Base-by-base conservation (phyloP, 1,140 invertebrate genomes). In the Sycophila sp. region DNA sequence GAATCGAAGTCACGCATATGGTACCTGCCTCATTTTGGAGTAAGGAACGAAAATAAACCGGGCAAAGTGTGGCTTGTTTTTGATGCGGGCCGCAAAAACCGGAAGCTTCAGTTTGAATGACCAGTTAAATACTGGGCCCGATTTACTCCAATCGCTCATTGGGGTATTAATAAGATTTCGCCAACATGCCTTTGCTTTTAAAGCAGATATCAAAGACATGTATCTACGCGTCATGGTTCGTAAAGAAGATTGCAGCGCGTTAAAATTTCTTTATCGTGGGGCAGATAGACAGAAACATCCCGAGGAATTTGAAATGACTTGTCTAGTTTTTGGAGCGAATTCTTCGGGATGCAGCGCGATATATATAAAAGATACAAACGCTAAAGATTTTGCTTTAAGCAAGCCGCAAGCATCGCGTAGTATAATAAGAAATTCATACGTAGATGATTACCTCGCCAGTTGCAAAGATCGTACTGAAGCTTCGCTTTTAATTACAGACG, bases 271-370 rank as follows among this genome's bases (percentile, higher is more conserved):
- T 8, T 65, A 60, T 59, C 47, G 67, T 28, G 68, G 60, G 17
- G 34, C 11, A 17, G 19, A 34, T 17, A 42, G 45, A 40, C n/a
- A 15, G 17, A 11, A 1, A 8, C 28, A 26, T 45, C n/a, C n/a
- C n/a, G n/a, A n/a, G n/a, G n/a, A n/a, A n/a, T n/a, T n/a, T n/a
- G n/a, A n/a, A n/a, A n/a, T n/a, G n/a, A n/a, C n/a, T n/a, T n/a
- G n/a, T n/a, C 22, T 30, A 45, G 38, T 1, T 13, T 62, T 40
- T 26, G 38, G 45, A 28, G 38, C 71, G 73, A n/a, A 78, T 75
- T 68, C 76, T 76, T 11, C 78, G 76, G 2, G 76, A 69, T 34
- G 53, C 75, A n/a, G n/a, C n/a, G n/a, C n/a, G n/a, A n/a, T n/a
- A n/a, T n/a, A n/a, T n/a, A n/a, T n/a, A n/a, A n/a, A n/a, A 76